phyloP scores from a whole-genome alignment of 2,113 vertebrate genomes.

The Cairina moschata region DNA sequence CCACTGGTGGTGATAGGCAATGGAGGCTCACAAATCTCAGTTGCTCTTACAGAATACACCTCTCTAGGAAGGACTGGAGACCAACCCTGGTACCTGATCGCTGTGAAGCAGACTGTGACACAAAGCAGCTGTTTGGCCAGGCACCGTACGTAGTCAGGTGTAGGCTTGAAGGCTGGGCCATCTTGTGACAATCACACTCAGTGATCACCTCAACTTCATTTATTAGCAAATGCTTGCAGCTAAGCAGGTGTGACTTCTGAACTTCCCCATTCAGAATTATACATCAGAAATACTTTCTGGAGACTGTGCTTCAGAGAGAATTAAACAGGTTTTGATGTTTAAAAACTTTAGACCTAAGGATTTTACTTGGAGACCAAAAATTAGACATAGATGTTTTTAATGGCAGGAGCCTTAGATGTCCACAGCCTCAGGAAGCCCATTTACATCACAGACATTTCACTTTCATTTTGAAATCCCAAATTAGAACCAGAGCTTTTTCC shows the following conservation, averaged over 20 bases:
- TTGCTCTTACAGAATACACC: not conserved
- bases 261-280: not conserved
- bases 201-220: not conserved
- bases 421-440: not conserved
- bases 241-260: not conserved
- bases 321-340: constrained; percentile 5
- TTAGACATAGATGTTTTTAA: not conserved
- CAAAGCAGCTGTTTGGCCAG: not conserved
- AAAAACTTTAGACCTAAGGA: not conserved
- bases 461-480: not conserved
- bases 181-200: not conserved
- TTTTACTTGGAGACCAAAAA: constrained; percentile 8
- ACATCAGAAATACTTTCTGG: constrained; percentile 28
- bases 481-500: not conserved
- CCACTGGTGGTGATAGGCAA: not conserved
- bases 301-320: not conserved
- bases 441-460: not conserved
- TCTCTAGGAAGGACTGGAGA: not conserved
- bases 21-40: not conserved
- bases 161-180: not conserved
- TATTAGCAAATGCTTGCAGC: not conserved
- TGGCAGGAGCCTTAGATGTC: not conserved
- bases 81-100: not conserved
- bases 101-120: not conserved
- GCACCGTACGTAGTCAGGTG: not conserved